Evolutionary conservation across 2,797 vertebrate species (phyloP).

Genomic region (Spatula versicolor): DNA sequence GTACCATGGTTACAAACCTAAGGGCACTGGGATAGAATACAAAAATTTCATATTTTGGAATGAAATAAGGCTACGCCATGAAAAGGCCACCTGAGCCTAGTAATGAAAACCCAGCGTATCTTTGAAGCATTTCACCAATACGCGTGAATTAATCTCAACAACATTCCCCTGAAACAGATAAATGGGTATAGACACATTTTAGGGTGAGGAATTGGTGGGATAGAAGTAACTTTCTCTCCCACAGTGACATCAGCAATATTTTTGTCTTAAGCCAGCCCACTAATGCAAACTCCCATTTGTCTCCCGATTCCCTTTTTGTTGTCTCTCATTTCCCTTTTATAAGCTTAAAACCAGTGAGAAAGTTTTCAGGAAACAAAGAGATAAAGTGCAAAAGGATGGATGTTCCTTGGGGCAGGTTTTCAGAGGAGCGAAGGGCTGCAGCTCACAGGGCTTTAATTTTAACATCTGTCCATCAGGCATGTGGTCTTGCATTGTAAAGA

Average conservation of each 20-base stretch:
- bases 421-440: background rate
- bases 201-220: background rate
- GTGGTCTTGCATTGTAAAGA: background rate
- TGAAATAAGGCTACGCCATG: background rate
- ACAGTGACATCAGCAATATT: background rate
- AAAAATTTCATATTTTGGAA: background rate
- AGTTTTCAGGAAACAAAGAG: background rate
- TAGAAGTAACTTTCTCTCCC: background rate
- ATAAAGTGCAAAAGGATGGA: background rate
- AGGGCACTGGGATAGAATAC: background rate
- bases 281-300: background rate
- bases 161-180: background rate
- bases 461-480: accelerated
- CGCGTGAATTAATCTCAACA: background rate
- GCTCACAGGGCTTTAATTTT: background rate
- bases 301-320: background rate
- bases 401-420: background rate
- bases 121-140: background rate
- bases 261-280: background rate
- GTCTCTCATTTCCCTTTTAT: background rate
- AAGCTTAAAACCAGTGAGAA: background rate
- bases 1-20: background rate
- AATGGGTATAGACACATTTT: background rate
- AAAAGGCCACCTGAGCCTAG: background rate
- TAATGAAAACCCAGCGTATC: background rate